Percentiles rank a stretch among this genome's conserved stretches.
Evolutionary conservation across 2,797 vertebrate species (phyloP).

Genomic region (Epinephelus awoara): DNA sequence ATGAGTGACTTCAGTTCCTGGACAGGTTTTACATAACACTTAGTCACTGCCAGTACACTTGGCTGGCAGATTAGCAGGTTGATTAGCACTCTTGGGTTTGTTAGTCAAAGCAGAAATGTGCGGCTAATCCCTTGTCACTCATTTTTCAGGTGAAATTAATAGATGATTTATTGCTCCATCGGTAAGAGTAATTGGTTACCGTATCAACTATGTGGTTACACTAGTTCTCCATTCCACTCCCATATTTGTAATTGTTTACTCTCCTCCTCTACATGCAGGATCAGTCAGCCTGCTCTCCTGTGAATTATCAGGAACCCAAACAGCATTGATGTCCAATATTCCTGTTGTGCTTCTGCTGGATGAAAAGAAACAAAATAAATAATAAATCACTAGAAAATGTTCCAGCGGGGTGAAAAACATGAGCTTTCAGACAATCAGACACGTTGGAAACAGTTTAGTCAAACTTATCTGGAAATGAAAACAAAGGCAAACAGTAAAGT

Average conservation of each 20-base stretch:
- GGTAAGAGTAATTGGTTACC: background rate
- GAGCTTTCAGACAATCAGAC: background rate
- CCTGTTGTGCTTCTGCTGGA: background rate
- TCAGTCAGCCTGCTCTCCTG: background rate
- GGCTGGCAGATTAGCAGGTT: constrained; percentile 36
- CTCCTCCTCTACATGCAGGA: background rate
- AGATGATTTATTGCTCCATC: constrained; percentile 11
- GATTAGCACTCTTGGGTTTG: constrained; percentile 32
- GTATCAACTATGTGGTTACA: background rate
- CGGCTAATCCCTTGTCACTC: constrained; percentile 2
- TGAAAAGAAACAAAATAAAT: background rate
- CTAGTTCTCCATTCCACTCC: background rate
- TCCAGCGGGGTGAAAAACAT: background rate
- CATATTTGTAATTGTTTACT: background rate
- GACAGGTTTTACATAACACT: constrained; percentile 23
- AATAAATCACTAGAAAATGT: background rate
- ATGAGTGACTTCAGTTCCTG: constrained; percentile 28
- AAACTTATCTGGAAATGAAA: background rate
- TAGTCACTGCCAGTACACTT: constrained; percentile 14
- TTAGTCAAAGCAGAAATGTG: constrained; percentile 26
- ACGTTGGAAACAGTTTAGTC: background rate
- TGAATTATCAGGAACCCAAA: constrained; percentile 16
- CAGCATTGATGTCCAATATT: constrained; percentile 4
- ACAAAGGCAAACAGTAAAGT: background rate
- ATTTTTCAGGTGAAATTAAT: constrained; percentile 15